A percentile compares a stretch with the other conserved stretches of the same genome.
Conservation (phyloP, 2,797 vertebrate species). For the Lacerta bilineata region DNA sequence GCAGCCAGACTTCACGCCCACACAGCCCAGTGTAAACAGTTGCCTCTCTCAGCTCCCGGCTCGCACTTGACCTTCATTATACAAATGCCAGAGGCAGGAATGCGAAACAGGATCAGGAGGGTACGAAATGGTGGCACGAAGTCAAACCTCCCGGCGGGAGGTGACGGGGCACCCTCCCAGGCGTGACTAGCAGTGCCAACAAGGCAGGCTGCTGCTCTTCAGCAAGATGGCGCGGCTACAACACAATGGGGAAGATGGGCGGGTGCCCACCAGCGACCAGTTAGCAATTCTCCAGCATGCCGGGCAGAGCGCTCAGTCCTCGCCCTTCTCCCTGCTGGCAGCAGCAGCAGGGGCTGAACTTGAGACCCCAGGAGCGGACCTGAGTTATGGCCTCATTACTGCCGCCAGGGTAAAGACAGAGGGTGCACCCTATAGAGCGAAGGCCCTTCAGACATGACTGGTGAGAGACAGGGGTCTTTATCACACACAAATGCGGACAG, state of each 20-base stretch:
- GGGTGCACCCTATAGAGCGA: not conserved
- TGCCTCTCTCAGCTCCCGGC: constrained; percentile 25
- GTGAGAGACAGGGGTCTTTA: not conserved
- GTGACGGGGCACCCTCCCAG: constrained; percentile 13
- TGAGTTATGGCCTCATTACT: not conserved
- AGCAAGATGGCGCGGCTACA: not conserved
- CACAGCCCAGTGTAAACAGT: constrained; percentile 56
- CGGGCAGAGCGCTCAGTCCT: not conserved
- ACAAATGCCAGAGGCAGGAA: constrained; percentile 53
- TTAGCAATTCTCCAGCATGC: not conserved
- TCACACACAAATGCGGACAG: not conserved
- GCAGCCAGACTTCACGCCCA: constrained; percentile 45
- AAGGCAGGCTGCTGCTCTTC: not conserved
- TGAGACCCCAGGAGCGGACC: not conserved
- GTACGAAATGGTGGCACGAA: constrained; percentile 34
- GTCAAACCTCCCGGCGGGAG: constrained; percentile 38
- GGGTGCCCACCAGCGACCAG: no score
- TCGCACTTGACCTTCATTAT: constrained; percentile 44
- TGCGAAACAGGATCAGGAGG: constrained; percentile 52
- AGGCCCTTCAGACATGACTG: not conserved
- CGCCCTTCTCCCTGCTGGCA: not conserved
- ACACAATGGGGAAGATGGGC: not conserved
- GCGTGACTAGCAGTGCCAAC: constrained; percentile 1
- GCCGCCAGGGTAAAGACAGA: not conserved
- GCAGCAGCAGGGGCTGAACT: not conserved